Conservation (phyloP, 2,113 vertebrate species). For the Tenrec ecaudatus region DNA sequence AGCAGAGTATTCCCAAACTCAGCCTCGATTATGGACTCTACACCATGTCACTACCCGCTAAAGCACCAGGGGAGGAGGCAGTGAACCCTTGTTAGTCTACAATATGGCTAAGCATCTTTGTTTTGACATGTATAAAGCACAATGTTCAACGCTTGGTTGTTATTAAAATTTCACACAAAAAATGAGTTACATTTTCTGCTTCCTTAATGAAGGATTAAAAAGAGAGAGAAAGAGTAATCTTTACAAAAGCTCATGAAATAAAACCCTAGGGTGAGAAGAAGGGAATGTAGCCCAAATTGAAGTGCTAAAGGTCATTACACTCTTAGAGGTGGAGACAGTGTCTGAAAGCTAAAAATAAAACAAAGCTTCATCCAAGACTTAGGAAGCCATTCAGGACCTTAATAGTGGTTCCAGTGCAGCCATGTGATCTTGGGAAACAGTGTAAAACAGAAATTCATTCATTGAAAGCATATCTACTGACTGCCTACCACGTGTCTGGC, state of each 20-base stretch:
- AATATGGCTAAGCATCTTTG: neutral
- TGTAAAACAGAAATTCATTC: constrained; percentile 39
- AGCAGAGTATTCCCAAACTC: neutral
- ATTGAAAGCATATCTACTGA: neutral
- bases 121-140: constrained; percentile 39
- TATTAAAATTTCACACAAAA: constrained; percentile 46
- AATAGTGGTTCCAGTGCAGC: neutral
- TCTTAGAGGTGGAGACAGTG: neutral
- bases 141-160: neutral
- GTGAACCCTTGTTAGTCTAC: neutral
- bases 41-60: neutral
- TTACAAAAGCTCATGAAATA: neutral
- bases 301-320: neutral
- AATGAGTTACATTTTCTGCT: neutral
- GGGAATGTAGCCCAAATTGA: constrained; percentile 18
- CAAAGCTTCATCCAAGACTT: neutral
- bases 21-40: neutral
- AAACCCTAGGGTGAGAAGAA: too few relatives aligned
- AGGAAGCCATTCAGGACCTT: neutral
- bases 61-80: neutral
- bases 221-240: neutral
- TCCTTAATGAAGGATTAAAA: neutral
- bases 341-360: constrained; percentile 15
- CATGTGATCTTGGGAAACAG: neutral
- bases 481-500: neutral